Base-by-base conservation (phyloP, 92 coral and sea anemone species). In the Porites rus region DNA sequence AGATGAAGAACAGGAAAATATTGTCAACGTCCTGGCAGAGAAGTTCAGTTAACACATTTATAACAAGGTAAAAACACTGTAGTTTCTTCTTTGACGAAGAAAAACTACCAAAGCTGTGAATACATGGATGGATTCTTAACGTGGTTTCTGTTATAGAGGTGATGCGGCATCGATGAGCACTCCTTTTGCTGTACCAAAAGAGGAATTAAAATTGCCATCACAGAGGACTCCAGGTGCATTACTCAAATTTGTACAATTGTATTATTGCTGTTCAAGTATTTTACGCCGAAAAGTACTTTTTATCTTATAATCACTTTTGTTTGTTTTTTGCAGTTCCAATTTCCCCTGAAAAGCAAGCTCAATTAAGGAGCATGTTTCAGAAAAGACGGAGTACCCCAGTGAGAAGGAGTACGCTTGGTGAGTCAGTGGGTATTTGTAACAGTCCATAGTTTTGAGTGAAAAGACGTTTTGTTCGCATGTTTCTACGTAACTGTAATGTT, bases 351-450 rank as follows among this genome's bases (percentile, higher is more conserved):
- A 96, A 92, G 83, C 87, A 88, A 28, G 92, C 96, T 16, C 92
- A 91, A 53, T 80, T 96, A 9, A 92, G 94, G 14, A 94, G 83
- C 85, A 92, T 96, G 89, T 80, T 96, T 62, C 89, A 92, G 54
- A 94, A 94, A 72, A 92, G 98, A 66, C 86, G 92, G 69, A 86
- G 83, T 19, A 88, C 95, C 43, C 98, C 98, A 53, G 91, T 96
- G 10, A 91, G 96, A 72, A 84, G 88, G 51, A 94, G 94, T 59
- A 92, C 77, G 51, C 66, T 92, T 69, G 93, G 98, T 96, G 51
- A 74, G 80, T 64, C 3, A 9, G n/a, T 61, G 67, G 8, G 58
- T 24, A 58, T 10, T 52, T 25, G 43, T 51, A 11, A 14, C 46
- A 14, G 75, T 25, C 3, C 43, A 51, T 38, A 38, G 52, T 43